Evolutionary conservation across 92 coral and sea anemone genomes (phyloP).

Genomic region (Siderastrea siderea): DNA sequence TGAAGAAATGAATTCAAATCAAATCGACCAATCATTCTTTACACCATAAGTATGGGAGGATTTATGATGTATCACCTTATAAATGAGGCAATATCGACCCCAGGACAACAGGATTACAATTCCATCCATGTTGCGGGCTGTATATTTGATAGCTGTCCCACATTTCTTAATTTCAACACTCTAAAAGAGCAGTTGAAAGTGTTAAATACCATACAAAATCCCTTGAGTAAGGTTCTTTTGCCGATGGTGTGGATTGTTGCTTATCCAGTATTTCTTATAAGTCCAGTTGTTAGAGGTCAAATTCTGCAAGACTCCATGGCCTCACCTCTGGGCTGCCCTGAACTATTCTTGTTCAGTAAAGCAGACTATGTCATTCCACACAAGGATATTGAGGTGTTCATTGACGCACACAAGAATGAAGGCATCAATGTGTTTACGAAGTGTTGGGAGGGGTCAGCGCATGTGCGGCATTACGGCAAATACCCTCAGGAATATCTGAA

Average conservation of each 20-base stretch:
- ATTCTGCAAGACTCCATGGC: slow-evolving; percentile 20
- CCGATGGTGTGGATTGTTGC: slow-evolving; percentile 27
- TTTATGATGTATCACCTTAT: slow-evolving; percentile 72
- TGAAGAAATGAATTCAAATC: slow-evolving; percentile 54
- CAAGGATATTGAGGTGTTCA: slow-evolving; percentile 67
- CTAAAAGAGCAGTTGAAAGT: slow-evolving; percentile 79
- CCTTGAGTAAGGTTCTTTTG: slow-evolving; percentile 63
- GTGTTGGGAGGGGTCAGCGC: slow-evolving; percentile 86
- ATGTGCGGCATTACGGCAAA: slow-evolving; percentile 86
- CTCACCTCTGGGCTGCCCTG: slow-evolving; percentile 59
- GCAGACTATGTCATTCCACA: slow-evolving; percentile 77
- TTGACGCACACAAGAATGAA: slow-evolving; percentile 57
- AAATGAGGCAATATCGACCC: slow-evolving; percentile 70
- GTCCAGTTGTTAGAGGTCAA: slow-evolving; percentile 2
- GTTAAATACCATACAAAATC: slow-evolving; percentile 77
- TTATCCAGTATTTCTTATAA: slow-evolving; percentile 59
- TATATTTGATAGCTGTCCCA: slow-evolving; percentile 96
- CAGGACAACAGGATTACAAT: slow-evolving; percentile 62
- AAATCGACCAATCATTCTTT: slow-evolving; percentile 66
- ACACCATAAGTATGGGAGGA: slow-evolving; percentile 86
- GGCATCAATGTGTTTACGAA: slow-evolving; percentile 66
- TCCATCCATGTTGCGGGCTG: slow-evolving; percentile 80
- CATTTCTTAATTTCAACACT: slow-evolving; percentile 74
- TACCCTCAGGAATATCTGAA: slow-evolving; percentile 77
- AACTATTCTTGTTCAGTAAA: slow-evolving; percentile 79